Base-by-base conservation (phyloP, 2,888 invertebrate genomes). In the Scaptomyza flava region DNA sequence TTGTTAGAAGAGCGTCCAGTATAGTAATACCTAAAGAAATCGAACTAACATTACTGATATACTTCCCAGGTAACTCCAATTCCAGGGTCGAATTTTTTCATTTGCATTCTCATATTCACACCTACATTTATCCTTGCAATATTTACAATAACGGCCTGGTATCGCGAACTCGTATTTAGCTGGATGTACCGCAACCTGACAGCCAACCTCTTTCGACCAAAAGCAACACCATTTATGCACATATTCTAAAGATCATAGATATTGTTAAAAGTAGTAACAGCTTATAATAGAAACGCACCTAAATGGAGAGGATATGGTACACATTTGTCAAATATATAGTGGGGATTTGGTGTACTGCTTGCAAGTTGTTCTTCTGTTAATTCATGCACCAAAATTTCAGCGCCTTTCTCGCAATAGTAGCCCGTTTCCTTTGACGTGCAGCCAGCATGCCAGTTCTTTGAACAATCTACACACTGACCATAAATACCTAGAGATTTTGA, bases 221-320 rank as follows among this genome's bases (percentile, higher is more conserved):
- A 81, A 53, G 38, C 80, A 81, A 30, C 82, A 81, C 41, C 33
- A 58, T 3, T 2, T 6, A 11, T 11, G 11, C 4, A 38, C 36
- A 38, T 27, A 12, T 4, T 38, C 51, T 51, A 14, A n/a, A 23
- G 6, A 6, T 12, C 7, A 38, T 3, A 20, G 3, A 12, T 6
- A 43, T 33, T 9, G 8, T 12, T 3, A 33, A 8, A 42, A 27
- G 9, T 1, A n/a, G 30, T 2, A 9, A 42, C 11, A 43, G 14
- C 11, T 17, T 12, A 8, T 14, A 4, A 9, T 9, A 3, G 1
- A 1, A 7, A 50, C 60, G 36, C 51, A 79, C 79, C 11, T 11
- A 77, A 12, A 0, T 1, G 0, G 2, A 31, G 57, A 0, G 63
- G 54, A 27, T 60, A 48, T 0, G 80, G 80, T 3, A 64, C 62